Base-by-base conservation (phyloP, 1,140 invertebrate species). In the Octopus sinensis region DNA sequence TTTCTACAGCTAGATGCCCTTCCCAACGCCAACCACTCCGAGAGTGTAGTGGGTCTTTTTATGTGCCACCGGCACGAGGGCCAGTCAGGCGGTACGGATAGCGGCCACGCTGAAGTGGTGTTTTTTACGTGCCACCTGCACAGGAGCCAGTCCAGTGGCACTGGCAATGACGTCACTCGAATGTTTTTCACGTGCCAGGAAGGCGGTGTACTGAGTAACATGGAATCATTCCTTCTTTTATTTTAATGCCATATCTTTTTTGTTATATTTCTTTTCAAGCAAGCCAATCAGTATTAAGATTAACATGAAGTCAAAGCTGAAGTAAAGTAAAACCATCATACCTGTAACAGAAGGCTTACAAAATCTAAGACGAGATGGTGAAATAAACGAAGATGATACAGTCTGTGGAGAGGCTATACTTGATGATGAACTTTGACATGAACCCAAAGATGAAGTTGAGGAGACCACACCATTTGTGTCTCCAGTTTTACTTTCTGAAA, bases 391-490 rank as follows among this genome's bases (percentile, higher is more conserved):
- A 13, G 75, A 76, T n/a, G 43, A n/a, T 76, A 23, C 75, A 17
- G 75, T 23, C 23, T 76, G 75, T 10, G 75, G 7, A 30, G 75
- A 76, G 9, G 75, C 9, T 9, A 51, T 23, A 76, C 17, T 23
- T 30, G 75, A 51, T 10, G 75, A 23, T 9, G 12, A 17, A 9
- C 9, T 9, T 76, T 10, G 9, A 23, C 9, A n/a, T 51, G 12
- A 12, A 51, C 10, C 10, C 17, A 30, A 76, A 17, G 75, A 76
- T 76, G 75, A 17, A n/a, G 75, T 17, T 9, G 75, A 76, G 10
- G 75, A 76, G 9, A 76, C 75, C 10, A 76, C 75, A 76, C 75
- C 75, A 76, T 76, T 76, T 9, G 75, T 76, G 23, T 76, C 75
- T n/a, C n/a, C 43, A 51, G 10, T 76, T 51, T 51, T 76, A 10